phyloP scores from a whole-genome alignment of 2,113 vertebrate species.

The Chaetodon auriga region DNA sequence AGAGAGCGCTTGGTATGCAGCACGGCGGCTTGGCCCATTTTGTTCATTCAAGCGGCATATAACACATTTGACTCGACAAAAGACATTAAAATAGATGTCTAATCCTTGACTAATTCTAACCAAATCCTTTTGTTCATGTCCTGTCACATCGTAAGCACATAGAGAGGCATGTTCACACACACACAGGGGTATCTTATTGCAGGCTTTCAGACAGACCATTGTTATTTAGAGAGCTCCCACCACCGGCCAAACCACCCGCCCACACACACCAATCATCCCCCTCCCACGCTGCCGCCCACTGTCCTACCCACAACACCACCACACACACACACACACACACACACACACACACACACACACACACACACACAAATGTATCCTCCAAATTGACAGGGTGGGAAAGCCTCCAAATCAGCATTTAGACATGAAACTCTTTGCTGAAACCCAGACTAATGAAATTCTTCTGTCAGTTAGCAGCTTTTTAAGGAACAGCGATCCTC shows the following conservation, averaged over 20 bases:
- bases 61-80: constrained; percentile 67
- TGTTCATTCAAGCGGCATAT: constrained; percentile 24
- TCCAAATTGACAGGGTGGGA: constrained; percentile 39
- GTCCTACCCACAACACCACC: constrained; percentile 46
- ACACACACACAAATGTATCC: constrained; percentile 24
- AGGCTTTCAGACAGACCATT: constrained; percentile 68
- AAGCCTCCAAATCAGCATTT: constrained; percentile 54
- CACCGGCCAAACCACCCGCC: constrained; percentile 50
- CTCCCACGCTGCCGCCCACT: constrained; percentile 65
- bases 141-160: constrained; percentile 54
- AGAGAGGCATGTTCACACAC: constrained; percentile 34
- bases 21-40: constrained; percentile 39
- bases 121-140: constrained; percentile 69
- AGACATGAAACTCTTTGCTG: constrained; percentile 46
- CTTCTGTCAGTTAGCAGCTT: constrained; percentile 36
- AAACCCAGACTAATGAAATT: constrained; percentile 51
- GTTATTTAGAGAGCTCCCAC: constrained; percentile 68
- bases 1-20: constrained; percentile 47
- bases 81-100: constrained; percentile 72
- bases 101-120: constrained; percentile 73
- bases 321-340: no score
- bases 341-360: constrained; percentile 20
- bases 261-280: constrained; percentile 64
- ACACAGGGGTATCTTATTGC: constrained; percentile 52
- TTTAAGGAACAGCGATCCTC: constrained; percentile 24